Percentiles rank a stretch among this genome's conserved stretches.
These are phyloP conservation scores for Phataginus tricuspis DNA, from an alignment of 2,797 vertebrate genomes.

Conservation along the genomic window DNA sequence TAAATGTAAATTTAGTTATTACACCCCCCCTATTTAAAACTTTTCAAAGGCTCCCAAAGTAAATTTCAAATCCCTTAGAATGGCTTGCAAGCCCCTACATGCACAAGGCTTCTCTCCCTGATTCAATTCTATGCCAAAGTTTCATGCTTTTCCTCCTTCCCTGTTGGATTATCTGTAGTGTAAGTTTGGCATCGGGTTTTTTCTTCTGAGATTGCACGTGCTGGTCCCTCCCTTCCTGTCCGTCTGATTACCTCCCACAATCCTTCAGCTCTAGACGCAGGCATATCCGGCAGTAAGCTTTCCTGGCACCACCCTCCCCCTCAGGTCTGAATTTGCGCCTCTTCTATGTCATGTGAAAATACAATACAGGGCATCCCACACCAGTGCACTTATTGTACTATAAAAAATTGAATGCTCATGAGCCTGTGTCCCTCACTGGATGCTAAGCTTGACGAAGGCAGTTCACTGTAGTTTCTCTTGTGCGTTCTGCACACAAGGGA, in stretches of 20 bases:
- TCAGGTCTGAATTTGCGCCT: neutral
- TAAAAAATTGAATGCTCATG: neutral
- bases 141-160: neutral
- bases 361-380: too few species aligned
- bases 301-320: neutral
- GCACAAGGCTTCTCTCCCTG: neutral
- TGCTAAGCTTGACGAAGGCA: neutral
- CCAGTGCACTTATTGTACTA: neutral
- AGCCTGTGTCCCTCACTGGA: neutral
- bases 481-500: neutral
- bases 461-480: neutral
- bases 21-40: neutral
- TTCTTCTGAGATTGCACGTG: neutral
- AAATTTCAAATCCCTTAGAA: neutral
- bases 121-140: neutral
- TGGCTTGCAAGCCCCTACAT: neutral
- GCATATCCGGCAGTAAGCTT: neutral
- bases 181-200: neutral
- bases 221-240: neutral
- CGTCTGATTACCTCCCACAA: too few species aligned
- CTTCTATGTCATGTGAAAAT: neutral
- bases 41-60: neutral
- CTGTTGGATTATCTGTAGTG: neutral
- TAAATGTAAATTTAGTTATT: neutral
- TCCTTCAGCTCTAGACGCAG: neutral